Conservation (phyloP, 2,797 vertebrate genomes). For the Acridotheres tristis region DNA sequence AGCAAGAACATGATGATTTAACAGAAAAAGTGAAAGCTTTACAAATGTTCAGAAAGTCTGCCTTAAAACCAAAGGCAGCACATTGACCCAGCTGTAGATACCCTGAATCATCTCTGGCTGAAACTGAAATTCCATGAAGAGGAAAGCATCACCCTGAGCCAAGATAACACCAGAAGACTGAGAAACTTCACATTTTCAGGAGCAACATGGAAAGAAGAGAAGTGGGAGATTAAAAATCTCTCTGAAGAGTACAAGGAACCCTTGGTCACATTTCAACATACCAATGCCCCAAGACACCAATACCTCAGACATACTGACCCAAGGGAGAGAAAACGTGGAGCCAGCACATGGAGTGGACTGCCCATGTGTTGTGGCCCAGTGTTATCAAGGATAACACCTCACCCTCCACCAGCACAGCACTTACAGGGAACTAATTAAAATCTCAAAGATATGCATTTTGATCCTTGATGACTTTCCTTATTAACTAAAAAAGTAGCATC, state of each 20-base stretch:
- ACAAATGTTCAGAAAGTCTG: not conserved
- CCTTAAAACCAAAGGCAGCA: not conserved
- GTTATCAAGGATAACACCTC: not conserved
- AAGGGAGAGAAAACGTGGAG: not conserved
- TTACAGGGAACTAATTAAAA: not conserved
- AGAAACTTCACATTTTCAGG: not conserved
- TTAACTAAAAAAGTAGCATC: not conserved
- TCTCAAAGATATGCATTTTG: not conserved
- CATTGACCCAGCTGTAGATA: not conserved
- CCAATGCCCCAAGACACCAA: not conserved
- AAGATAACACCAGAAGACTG: not conserved
- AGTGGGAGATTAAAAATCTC: not conserved
- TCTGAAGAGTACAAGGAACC: not conserved
- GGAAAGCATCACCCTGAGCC: not conserved
- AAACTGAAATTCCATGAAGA: not conserved
- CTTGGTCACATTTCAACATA: not conserved
- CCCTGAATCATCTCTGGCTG: not conserved
- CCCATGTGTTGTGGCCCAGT: rapidly evolving
- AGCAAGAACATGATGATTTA: not conserved
- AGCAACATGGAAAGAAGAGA: not conserved
- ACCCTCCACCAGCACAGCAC: not conserved
- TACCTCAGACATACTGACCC: not conserved
- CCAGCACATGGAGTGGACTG: not conserved
- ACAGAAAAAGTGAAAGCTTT: not conserved
- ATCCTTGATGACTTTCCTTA: not conserved